phyloP scores from a whole-genome alignment of 2,113 vertebrate species.

The Hystrix cristata region DNA sequence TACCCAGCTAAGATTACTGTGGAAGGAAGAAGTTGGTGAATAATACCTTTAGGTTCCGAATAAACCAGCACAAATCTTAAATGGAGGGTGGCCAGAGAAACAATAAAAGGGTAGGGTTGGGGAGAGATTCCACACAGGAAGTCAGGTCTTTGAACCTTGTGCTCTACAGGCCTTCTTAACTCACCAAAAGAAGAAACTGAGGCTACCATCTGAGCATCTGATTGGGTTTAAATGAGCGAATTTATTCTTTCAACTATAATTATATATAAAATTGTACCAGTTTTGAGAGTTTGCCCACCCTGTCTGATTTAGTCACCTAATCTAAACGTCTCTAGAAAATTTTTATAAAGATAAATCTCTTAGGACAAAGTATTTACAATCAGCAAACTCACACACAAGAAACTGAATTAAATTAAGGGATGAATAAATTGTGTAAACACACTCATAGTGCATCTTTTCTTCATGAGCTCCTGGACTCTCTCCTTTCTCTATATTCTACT shows the following conservation, averaged over 20 bases:
- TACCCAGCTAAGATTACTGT: slow-evolving; percentile 83
- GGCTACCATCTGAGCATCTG: slow-evolving; percentile 85
- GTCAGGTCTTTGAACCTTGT: slow-evolving; percentile 86
- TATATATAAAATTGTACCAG: slow-evolving; percentile 86
- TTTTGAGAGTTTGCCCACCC: slow-evolving; percentile 86
- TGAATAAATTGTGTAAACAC: slow-evolving; percentile 89
- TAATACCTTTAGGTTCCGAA: slow-evolving; percentile 71
- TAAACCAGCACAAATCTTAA: slow-evolving; percentile 72
- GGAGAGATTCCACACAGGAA: slow-evolving; percentile 72
- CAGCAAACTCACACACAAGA: slow-evolving; percentile 87
- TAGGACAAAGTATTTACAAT: slow-evolving; percentile 90
- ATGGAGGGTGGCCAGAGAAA: background rate
- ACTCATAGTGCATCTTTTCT: slow-evolving; percentile 89
- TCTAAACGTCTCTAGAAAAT: slow-evolving; percentile 90
- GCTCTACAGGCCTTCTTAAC: slow-evolving; percentile 84
- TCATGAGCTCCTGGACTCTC: slow-evolving; percentile 79
- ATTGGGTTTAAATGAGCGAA: slow-evolving; percentile 77
- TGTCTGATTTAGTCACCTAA: slow-evolving; percentile 87
- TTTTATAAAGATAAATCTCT: slow-evolving; percentile 93
- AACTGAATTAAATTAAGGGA: slow-evolving; percentile 90
- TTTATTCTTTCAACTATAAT: slow-evolving; percentile 69
- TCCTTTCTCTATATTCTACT: slow-evolving; percentile 43
- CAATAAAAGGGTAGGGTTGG: background rate
- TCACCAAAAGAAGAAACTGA: slow-evolving; percentile 79
- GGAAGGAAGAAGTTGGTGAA: slow-evolving; percentile 75